Percentiles rank a stretch among this genome's conserved stretches.
phyloP scores from a whole-genome alignment of 2,113 vertebrate genomes.

The Platycercus adscitus region DNA sequence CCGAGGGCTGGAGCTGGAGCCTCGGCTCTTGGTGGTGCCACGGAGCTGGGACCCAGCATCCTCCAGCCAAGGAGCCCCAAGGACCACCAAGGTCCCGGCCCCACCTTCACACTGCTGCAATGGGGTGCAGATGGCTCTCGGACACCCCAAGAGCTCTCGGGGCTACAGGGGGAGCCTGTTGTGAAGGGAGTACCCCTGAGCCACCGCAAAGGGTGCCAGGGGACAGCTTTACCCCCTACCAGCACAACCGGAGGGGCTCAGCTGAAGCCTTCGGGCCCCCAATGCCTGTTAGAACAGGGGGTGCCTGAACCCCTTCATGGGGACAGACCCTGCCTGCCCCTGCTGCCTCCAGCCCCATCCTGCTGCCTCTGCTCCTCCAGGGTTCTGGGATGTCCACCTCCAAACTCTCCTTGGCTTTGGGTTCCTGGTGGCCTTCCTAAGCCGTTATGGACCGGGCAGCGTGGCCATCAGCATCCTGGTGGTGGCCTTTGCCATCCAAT shows the following conservation, averaged over 20 bases:
- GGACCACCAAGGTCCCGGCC: background rate
- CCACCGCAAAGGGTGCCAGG: background rate
- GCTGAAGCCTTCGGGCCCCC: background rate
- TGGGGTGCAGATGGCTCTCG: accelerated
- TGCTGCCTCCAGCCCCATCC: accelerated
- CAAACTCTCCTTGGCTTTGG: constrained; percentile 92
- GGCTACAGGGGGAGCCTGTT: background rate
- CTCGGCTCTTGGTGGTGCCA: too few species aligned
- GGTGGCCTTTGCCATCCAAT: constrained; percentile 86
- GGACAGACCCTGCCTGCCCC: background rate
- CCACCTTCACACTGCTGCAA: accelerated
- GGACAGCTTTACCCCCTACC: background rate
- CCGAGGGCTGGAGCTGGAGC: too few species aligned
- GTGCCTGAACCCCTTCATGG: accelerated
- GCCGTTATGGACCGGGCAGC: constrained; percentile 84
- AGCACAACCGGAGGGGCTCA: background rate
- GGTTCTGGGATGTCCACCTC: constrained; percentile 86
- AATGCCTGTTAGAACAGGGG: background rate
- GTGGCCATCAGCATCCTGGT: constrained; percentile 87
- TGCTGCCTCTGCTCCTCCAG: constrained; percentile 58
- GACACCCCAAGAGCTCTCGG: background rate
- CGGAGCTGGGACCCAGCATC: background rate
- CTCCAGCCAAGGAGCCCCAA: background rate
- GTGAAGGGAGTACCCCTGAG: background rate
- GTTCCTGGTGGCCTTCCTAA: constrained; percentile 90